Evolutionary conservation across 64 coral and sea anemone species (phyloP), one percentile per base, ranked within the genome.

Genomic region (Catalaphyllia jardinei): DNA sequence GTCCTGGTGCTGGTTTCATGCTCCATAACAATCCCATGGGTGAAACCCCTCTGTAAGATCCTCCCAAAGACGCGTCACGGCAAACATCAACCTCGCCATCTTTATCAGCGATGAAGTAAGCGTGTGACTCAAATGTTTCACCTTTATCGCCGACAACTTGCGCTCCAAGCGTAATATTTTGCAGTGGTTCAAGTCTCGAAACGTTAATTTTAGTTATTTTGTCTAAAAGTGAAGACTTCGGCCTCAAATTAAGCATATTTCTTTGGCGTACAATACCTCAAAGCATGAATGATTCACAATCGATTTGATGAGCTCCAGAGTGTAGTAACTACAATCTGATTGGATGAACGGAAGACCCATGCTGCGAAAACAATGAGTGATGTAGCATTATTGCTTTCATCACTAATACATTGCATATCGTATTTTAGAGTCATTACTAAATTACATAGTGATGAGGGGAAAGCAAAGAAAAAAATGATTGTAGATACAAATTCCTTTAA

Each of bases 11-110:
- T 29, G 72, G 79, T 75, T 91, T 79, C 19, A 92, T 63, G 30
- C 87, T 83, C 89, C 89, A 91, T 39, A 95, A 27, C 10, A 95
- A 61, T 28, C 93, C 93, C 93, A 95, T 95, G 28, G 93, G 78
- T 52, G 91, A 82, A 50, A 95, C 85, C 51, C 89, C 93, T 13
- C 52, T 67, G 59, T 95, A 95, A 28, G 76, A 87, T 10, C 93
- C 93, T 7, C 89, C 89, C 0, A 31, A 29, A 6, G 76, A 88
- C 3, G 60, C 31, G 28, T 95, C 89, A 16, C 78, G 69, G 2
- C 31, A 60, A 39, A 95, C 89, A 29, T 57, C 33, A 10, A 95
- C 89, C 29, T 74, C 88, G 25, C 93, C 93, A 82, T 27, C 15
- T 67, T 91, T 33, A 52, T 71, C 75, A 64, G 83, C 57, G n/a